Conservation (phyloP, 2,888 invertebrate species). For the Diadegma fenestrale region DNA sequence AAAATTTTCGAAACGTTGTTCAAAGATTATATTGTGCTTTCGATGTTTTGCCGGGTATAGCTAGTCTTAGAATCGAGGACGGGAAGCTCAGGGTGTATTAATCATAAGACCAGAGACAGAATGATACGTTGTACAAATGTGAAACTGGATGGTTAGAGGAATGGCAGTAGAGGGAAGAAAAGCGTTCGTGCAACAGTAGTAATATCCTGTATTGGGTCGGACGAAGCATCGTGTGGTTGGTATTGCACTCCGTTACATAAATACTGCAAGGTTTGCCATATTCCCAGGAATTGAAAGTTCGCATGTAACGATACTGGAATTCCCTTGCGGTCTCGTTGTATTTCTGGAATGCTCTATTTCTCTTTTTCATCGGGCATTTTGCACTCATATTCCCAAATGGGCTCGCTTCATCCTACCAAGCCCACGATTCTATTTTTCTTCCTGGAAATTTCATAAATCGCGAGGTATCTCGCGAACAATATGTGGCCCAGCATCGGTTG, state of each 20-base stretch:
- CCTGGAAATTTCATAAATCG: constrained; percentile 8
- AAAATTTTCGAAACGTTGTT: background rate
- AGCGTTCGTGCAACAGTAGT: constrained; percentile 43
- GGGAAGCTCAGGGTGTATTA: constrained; percentile 1
- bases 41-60: background rate
- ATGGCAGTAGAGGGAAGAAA: constrained; percentile 17
- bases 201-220: constrained; percentile 57
- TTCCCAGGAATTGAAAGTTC: constrained; percentile 54
- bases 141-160: constrained; percentile 13
- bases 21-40: background rate
- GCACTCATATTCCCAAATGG: constrained; percentile 55
- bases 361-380: constrained; percentile 4
- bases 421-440: background rate
- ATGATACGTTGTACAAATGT: background rate
- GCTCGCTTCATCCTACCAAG: constrained; percentile 17
- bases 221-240: constrained; percentile 24
- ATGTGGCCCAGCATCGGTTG: background rate
- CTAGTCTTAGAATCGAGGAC: background rate
- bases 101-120: constrained; percentile 32
- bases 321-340: constrained; percentile 45
- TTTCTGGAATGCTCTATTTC: constrained; percentile 1
- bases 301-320: constrained; percentile 45
- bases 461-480: background rate
- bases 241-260: constrained; percentile 27
- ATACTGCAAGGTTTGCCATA: constrained; percentile 47